Evolutionary conservation across 2,888 invertebrate genomes (phyloP), one percentile per base, ranked within the genome.

Genomic region (Pollenia angustigena): DNA sequence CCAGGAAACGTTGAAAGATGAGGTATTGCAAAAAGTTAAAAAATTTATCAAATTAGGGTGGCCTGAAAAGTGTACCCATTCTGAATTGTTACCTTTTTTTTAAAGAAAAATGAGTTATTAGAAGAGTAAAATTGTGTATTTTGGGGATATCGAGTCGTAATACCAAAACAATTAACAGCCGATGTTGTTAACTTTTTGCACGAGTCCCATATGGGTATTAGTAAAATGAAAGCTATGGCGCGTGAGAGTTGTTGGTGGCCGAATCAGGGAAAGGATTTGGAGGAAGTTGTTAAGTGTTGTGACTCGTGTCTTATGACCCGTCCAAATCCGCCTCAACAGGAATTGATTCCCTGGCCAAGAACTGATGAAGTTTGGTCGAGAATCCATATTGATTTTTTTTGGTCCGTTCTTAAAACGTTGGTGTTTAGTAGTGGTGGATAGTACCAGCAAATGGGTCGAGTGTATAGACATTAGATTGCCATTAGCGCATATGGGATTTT

Each of bases 231-330:
- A 52, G 64, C 84, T 6, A 83, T 85, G 81, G 88, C 89, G 1
- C 66, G 88, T 58, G 85, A 88, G 64, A 85, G 88, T n/a, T 87
- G 89, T 72, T 89, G 89, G 85, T 89, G 89, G 82, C 89, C 90
- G 9, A 86, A 84, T 10, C 71, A 89, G 9, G 54, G 83, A 44
- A 74, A 80, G 48, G 88, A 90, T 14, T 86, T 90, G 16, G 89
- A 90, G 87, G 88, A 88, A 4, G 6, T 84, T 8, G 76, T 69
- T 11, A 86, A 78, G 32, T 54, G 71, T n/a, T 88, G 89, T 60
- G 75, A 76, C 16, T 44, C 72, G 10, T 89, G 87, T 56, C 56
- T 84, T 9, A 62, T 81, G 46, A 1, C 1, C 2, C 18, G 2
- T n/a, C n/a, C n/a, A n/a, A n/a, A n/a, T n/a, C n/a, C n/a, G n/a